Evolutionary conservation across 2,113 vertebrate species (phyloP).

Genomic region (Chloropsis hardwickii): DNA sequence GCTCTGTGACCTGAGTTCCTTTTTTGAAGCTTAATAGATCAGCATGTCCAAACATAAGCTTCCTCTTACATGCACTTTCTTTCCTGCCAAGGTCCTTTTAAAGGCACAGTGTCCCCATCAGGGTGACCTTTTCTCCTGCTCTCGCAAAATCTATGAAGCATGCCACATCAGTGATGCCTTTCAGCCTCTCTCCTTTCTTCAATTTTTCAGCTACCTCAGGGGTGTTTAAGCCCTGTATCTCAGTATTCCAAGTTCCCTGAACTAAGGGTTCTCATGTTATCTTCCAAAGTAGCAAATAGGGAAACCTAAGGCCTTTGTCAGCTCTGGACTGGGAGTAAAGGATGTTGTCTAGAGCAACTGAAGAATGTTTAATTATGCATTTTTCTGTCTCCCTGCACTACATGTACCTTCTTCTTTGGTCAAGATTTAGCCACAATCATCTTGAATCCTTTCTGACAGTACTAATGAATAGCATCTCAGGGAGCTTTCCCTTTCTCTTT

Average conservation of each 20-base stretch:
- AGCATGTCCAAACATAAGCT: background rate
- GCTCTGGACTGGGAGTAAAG: background rate
- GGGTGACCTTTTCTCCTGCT: background rate
- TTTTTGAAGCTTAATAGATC: background rate
- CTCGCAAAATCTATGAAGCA: background rate
- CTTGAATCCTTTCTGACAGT: background rate
- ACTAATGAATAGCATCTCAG: background rate
- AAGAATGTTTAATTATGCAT: background rate
- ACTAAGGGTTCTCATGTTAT: background rate
- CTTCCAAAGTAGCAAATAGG: background rate
- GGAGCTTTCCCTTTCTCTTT: background rate
- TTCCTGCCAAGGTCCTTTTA: background rate
- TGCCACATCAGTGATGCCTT: background rate
- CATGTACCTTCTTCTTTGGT: background rate
- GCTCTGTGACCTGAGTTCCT: background rate
- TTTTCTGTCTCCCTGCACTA: background rate
- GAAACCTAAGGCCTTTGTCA: background rate
- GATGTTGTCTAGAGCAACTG: background rate
- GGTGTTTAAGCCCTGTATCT: background rate
- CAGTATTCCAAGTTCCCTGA: background rate
- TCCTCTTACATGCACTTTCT: background rate
- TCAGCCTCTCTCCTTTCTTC: background rate
- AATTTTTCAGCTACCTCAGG: background rate
- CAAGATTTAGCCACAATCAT: background rate
- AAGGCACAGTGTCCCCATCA: background rate